Conservation (phyloP, 2,797 vertebrate genomes). For the Melanotaenia maccullochi region DNA sequence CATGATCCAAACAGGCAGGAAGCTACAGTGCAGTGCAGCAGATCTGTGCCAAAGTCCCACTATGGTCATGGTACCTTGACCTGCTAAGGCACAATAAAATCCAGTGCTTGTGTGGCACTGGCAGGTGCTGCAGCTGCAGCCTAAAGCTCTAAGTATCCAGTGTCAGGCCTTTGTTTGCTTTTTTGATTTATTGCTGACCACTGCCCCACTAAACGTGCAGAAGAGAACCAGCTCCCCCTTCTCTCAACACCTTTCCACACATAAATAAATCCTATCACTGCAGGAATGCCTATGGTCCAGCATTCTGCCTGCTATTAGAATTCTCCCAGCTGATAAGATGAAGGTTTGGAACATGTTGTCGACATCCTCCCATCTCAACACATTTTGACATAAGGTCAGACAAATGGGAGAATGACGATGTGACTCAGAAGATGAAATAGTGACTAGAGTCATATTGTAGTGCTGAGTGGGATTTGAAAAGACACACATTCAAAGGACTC, state of each 20-base stretch:
- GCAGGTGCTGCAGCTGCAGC: constrained; percentile 77
- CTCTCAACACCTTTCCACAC: constrained; percentile 78
- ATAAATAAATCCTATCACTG: constrained; percentile 80
- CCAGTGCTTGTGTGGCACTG: constrained; percentile 70
- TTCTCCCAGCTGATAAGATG: constrained; percentile 72
- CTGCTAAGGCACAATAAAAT: constrained; percentile 50
- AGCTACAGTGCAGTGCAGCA: constrained; percentile 15
- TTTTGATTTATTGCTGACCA: constrained; percentile 80
- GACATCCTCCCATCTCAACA: constrained; percentile 59
- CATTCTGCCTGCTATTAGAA: constrained; percentile 63
- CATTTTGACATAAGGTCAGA: constrained; percentile 44
- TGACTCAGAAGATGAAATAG: constrained; percentile 56
- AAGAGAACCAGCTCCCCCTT: constrained; percentile 61
- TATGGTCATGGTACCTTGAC: constrained; percentile 52
- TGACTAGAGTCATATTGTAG: constrained; percentile 42
- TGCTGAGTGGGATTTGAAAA: constrained; percentile 30
- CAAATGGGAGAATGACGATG: constrained; percentile 45
- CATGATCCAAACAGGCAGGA: constrained; percentile 13
- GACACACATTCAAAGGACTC: constrained; percentile 23
- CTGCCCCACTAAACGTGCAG: constrained; percentile 73
- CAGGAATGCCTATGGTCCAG: constrained; percentile 72
- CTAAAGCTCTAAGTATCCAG: constrained; percentile 68
- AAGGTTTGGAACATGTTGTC: constrained; percentile 53
- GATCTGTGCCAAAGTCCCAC: constrained; percentile 21
- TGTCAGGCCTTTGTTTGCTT: constrained; percentile 80